Evolutionary conservation across 1,140 invertebrate species (phyloP).

Genomic region (Solenopsis fugax): DNA sequence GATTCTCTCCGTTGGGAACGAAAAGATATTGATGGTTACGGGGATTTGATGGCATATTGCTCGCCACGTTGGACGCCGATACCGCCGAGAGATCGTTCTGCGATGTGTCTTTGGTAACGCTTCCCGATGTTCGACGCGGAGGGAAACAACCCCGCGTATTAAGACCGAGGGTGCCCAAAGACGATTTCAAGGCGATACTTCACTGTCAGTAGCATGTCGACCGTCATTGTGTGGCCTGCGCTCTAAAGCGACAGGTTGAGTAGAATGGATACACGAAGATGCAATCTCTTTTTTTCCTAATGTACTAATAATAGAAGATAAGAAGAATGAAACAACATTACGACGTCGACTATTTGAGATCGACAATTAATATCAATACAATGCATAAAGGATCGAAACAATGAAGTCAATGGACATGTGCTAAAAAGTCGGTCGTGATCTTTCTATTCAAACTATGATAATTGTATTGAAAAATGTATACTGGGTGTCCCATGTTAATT

Average conservation of each 20-base stretch:
- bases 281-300: conserved; percentile 5
- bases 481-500: too few species aligned
- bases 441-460: too few species aligned
- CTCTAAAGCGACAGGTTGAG: conserved; percentile 34
- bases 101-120: conserved; percentile 85
- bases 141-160: conserved; percentile 63
- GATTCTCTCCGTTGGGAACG: conserved; percentile 72
- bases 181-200: conserved; percentile 79
- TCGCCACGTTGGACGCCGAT: conserved; percentile 77
- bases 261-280: conserved; percentile 25
- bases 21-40: conserved; percentile 87
- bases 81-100: conserved; percentile 82
- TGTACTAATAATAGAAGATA: not conserved
- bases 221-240: not conserved
- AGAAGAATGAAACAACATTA: not conserved
- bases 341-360: not conserved
- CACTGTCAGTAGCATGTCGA: conserved; percentile 72
- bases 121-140: conserved; percentile 80
- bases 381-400: not conserved
- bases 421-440: too few species aligned
- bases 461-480: too few species aligned
- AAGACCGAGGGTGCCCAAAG: conserved; percentile 62
- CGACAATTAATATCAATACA: not conserved
- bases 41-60: conserved; percentile 87
- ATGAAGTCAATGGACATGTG: too few species aligned